Percentiles rank a stretch among this genome's conserved stretches.
These are phyloP conservation scores for Myocastor coypus DNA, from an alignment of 2,113 vertebrate species.

Conservation along the genomic window DNA sequence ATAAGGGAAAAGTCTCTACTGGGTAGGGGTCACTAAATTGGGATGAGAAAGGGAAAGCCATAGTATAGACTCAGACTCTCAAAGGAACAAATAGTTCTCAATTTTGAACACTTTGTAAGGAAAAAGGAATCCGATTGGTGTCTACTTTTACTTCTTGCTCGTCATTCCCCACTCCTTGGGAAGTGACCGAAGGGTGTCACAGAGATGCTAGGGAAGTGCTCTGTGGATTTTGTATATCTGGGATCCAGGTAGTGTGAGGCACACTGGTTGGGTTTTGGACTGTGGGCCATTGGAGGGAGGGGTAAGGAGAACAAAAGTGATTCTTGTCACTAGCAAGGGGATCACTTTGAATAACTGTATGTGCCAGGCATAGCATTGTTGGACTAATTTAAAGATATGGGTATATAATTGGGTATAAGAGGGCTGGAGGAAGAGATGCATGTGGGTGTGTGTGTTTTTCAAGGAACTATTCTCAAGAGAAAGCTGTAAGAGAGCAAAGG, in stretches of 20 bases:
- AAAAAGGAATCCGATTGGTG: not conserved
- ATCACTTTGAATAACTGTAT: rapidly evolving
- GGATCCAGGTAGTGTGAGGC: not conserved
- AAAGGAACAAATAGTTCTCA: not conserved
- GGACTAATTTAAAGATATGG: not conserved
- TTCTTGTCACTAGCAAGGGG: not conserved
- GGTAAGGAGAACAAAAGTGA: not conserved
- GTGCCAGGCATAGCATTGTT: too few relatives aligned
- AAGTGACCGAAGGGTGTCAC: not conserved
- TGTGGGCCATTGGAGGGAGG: too few relatives aligned
- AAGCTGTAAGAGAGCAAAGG: not conserved
- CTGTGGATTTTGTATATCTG: not conserved
- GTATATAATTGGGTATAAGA: rapidly evolving
- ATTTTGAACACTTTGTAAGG: slow-evolving; percentile 1
- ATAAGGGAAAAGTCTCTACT: not conserved
- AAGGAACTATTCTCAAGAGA: not conserved
- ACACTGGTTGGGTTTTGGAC: too few relatives aligned
- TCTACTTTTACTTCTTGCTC: not conserved
- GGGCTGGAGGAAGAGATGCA: not conserved
- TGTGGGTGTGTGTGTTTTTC: not conserved
- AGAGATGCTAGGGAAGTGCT: rapidly evolving
- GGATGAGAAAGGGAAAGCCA: not conserved
- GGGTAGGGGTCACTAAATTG: slow-evolving; percentile 52
- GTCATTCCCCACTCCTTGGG: not conserved
- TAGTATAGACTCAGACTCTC: not conserved